Percentiles rank a stretch among this genome's conserved stretches.
phyloP scores from a whole-genome alignment of 2,113 vertebrate genomes.

The Aptenodytes patagonicus region DNA sequence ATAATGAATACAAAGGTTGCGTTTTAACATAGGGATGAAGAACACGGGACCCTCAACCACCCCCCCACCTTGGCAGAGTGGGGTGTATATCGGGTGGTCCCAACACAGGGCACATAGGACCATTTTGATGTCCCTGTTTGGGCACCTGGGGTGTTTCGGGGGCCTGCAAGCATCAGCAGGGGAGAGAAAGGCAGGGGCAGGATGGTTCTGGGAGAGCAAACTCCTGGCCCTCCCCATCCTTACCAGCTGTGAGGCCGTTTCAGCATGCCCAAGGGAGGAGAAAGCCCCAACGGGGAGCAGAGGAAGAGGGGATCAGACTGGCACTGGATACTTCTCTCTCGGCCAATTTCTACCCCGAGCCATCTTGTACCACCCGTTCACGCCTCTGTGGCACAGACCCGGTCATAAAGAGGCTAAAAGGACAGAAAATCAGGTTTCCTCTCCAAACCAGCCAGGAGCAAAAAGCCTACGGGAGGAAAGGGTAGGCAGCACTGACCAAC shows the following conservation, averaged over 20 bases:
- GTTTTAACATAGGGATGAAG: not conserved
- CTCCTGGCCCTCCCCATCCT: not conserved
- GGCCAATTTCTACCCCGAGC: not conserved
- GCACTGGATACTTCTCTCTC: not conserved
- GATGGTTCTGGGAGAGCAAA: not conserved
- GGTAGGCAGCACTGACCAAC: not conserved
- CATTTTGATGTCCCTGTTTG: not conserved
- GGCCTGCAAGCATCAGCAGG: not conserved
- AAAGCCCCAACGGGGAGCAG: not conserved
- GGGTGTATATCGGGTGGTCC: not conserved
- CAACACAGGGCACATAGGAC: not conserved
- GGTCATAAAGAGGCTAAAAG: not conserved
- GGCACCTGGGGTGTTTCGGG: not conserved
- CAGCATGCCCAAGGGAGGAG: not conserved
- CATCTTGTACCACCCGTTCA: rapidly evolving
- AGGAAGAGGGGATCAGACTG: not conserved
- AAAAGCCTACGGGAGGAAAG: not conserved
- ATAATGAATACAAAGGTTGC: not conserved
- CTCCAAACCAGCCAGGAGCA: not conserved
- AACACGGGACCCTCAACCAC: not conserved
- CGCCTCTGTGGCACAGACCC: not conserved
- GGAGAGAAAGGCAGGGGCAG: not conserved
- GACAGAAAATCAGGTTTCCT: not conserved
- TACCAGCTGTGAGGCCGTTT: not conserved
- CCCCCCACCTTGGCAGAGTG: not conserved